A percentile compares a stretch with the other conserved stretches of the same genome.
These are phyloP conservation scores for Prorops nasuta DNA, from an alignment of 1,140 invertebrate species.

Conservation along the genomic window DNA sequence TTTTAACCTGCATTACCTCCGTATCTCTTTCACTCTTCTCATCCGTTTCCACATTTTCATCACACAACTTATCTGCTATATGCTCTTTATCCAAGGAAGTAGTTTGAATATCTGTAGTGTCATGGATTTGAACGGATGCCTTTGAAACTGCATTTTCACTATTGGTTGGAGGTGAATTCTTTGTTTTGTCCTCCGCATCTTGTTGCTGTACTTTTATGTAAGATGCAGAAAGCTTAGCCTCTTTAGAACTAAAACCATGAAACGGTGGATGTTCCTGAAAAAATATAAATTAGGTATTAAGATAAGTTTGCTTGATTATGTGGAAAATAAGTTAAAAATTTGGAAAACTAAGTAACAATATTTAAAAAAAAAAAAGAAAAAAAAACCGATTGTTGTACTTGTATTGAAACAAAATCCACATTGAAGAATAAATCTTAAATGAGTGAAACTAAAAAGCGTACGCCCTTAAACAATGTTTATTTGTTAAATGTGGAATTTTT, in stretches of 20 bases:
- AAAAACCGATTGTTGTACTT: no score
- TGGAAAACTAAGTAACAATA: constrained; percentile 3
- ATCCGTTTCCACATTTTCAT: neutral
- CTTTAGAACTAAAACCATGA: constrained; percentile 53
- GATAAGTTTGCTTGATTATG: no score
- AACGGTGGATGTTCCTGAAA: constrained; percentile 49
- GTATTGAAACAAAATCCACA: no score
- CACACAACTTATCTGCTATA: constrained; percentile 7
- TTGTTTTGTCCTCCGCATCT: constrained; percentile 25
- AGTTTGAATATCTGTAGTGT: constrained; percentile 21
- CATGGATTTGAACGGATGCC: constrained; percentile 8
- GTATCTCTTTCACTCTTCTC: constrained; percentile 6
- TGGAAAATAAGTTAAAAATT: no score
- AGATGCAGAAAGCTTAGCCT: constrained; percentile 42
- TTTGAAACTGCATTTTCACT: constrained; percentile 5
- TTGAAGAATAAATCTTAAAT: no score
- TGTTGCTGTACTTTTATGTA: constrained; percentile 40
- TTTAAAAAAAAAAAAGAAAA: constrained; percentile 11
- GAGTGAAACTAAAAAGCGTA: no score
- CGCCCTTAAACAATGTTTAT: no score
- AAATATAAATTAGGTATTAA: constrained; percentile 10
- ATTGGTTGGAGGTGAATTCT: constrained; percentile 10
- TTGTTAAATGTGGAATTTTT: no score
- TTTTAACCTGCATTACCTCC: constrained; percentile 10
- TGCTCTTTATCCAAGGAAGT: constrained; percentile 20